A percentile compares a stretch with the other conserved stretches of the same genome.
Conservation (phyloP, 2,797 vertebrate genomes). For the Microchirus variegatus region DNA sequence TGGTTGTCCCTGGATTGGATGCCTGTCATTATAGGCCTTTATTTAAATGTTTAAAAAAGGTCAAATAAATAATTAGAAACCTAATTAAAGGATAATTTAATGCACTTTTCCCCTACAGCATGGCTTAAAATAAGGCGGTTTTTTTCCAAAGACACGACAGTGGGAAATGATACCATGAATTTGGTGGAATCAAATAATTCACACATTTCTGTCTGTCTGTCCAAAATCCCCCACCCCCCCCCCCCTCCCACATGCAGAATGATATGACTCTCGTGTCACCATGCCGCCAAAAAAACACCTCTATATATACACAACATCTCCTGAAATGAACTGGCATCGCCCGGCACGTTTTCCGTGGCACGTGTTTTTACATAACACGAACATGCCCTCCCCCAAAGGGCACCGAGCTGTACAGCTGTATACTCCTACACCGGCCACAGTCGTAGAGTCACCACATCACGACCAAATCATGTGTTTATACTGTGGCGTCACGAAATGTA, state of each 20-base stretch:
- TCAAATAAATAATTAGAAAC: constrained; percentile 17
- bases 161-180: constrained; percentile 28
- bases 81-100: constrained; percentile 7
- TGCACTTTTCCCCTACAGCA: constrained; percentile 35
- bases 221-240: background rate
- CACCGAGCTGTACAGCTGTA: constrained; percentile 45
- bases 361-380: constrained; percentile 68
- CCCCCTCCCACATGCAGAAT: constrained; percentile 29
- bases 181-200: background rate
- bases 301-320: constrained; percentile 13
- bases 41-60: constrained; percentile 12
- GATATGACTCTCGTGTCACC: constrained; percentile 2
- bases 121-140: constrained; percentile 60
- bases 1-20: constrained; percentile 27
- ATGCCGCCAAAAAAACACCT: background rate
- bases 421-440: constrained; percentile 32
- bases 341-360: constrained; percentile 65
- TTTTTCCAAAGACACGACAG: constrained; percentile 39
- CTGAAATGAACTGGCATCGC: constrained; percentile 6
- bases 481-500: constrained; percentile 21
- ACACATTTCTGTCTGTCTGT: background rate
- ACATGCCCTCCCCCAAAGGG: constrained; percentile 63
- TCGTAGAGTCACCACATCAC: constrained; percentile 9
- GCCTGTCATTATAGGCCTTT: constrained; percentile 3
- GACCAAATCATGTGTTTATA: constrained; percentile 9